Conservation (phyloP, 2,113 vertebrate genomes). For the Sciurus niger region DNA sequence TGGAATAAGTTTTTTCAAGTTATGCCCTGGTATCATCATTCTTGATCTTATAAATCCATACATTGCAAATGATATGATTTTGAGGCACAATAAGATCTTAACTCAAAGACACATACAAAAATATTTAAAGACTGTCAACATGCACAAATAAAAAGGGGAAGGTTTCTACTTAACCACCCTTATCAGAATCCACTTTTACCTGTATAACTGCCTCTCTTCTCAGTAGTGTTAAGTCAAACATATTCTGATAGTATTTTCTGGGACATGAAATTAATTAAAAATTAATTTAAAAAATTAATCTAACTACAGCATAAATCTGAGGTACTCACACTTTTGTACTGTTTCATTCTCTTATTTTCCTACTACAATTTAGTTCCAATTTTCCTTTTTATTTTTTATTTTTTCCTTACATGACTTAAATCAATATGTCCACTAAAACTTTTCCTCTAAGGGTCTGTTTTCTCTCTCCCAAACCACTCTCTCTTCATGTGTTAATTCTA, state of each 20-base stretch:
- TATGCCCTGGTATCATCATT: background rate
- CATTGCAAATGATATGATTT: constrained; percentile 34
- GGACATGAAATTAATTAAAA: background rate
- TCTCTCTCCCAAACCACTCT: background rate
- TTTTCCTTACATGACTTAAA: background rate
- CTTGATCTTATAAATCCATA: constrained; percentile 56
- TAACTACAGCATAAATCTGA: background rate
- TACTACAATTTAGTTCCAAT: background rate
- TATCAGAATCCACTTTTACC: background rate
- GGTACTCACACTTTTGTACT: background rate
- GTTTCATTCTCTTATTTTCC: background rate
- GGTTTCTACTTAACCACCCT: background rate
- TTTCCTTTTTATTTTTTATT: background rate
- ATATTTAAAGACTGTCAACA: background rate
- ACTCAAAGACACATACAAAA: constrained; percentile 21
- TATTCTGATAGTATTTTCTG: background rate
- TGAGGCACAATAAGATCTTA: background rate
- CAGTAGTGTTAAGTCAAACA: background rate
- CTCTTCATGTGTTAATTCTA: background rate
- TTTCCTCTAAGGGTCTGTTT: background rate
- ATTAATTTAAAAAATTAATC: background rate
- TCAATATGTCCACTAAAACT: background rate
- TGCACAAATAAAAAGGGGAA: background rate
- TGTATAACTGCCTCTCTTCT: background rate
- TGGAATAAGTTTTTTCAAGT: constrained; percentile 38